Evolutionary conservation across 1,140 invertebrate genomes (phyloP).

Genomic region (Phymorhynchus buccinoides): DNA sequence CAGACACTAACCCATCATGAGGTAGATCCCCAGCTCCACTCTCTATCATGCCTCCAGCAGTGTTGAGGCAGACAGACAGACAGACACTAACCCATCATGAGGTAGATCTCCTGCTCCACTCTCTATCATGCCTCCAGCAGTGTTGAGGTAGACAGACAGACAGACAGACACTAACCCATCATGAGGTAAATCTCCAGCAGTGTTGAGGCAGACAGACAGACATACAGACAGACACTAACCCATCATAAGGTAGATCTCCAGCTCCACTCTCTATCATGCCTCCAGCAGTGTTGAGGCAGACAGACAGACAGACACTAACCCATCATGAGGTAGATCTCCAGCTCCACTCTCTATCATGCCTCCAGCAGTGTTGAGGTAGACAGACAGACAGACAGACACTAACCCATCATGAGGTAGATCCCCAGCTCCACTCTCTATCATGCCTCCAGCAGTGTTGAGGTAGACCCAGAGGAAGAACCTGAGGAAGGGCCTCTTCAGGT

Average conservation of each 20-base stretch:
- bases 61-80: slow-evolving; percentile 71
- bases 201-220: slow-evolving; percentile 73
- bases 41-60: slow-evolving; percentile 70
- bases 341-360: slow-evolving; percentile 72
- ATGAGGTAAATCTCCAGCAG: slow-evolving; percentile 69
- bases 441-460: slow-evolving; percentile 69
- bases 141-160: slow-evolving; percentile 71
- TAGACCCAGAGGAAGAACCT: slow-evolving; percentile 71
- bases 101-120: slow-evolving; percentile 71
- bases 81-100: slow-evolving; percentile 66
- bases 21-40: slow-evolving; percentile 71
- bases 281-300: slow-evolving; percentile 71
- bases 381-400: slow-evolving; percentile 37
- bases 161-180: slow-evolving; percentile 67
- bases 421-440: slow-evolving; percentile 71
- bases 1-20: slow-evolving; percentile 65
- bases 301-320: slow-evolving; percentile 68
- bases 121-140: slow-evolving; percentile 70
- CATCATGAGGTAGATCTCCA: slow-evolving; percentile 69
- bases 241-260: slow-evolving; percentile 69
- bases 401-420: slow-evolving; percentile 68
- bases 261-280: slow-evolving; percentile 72
- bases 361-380: slow-evolving; percentile 68
- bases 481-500: slow-evolving; percentile 69
- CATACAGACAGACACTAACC: no score